phyloP scores from a whole-genome alignment of 2,797 vertebrate species.

The Tapirus indicus region DNA sequence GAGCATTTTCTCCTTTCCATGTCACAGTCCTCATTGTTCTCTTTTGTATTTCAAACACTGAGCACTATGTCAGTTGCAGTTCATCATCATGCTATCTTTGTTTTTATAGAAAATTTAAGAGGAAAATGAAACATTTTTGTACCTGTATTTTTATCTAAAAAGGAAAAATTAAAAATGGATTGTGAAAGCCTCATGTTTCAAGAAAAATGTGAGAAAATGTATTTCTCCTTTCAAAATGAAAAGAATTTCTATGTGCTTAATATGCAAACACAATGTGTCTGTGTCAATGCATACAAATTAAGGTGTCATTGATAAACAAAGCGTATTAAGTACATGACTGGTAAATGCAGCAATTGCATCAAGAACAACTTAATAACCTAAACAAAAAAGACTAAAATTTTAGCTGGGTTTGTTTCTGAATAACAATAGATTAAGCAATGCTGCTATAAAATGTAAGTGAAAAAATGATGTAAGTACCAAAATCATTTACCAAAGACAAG shows the following conservation, averaged over 20 bases:
- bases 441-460: background rate
- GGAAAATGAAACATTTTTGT: background rate
- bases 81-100: background rate
- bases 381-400: background rate
- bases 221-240: background rate
- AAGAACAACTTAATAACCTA: background rate
- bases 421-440: background rate
- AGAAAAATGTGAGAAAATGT: background rate
- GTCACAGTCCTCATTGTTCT: too few relatives aligned
- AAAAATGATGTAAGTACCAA: background rate
- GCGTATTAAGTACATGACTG: background rate
- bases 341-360: background rate
- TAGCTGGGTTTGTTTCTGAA: background rate
- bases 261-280: background rate
- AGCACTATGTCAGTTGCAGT: background rate
- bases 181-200: background rate
- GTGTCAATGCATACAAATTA: background rate
- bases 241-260: background rate
- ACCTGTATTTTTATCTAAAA: background rate
- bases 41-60: background rate
- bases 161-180: background rate
- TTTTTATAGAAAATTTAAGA: background rate
- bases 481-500: background rate
- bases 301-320: background rate
- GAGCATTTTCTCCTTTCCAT: fast-evolving